Base-by-base conservation (phyloP, 1,140 invertebrate species). In the Tetramorium alpestre region DNA sequence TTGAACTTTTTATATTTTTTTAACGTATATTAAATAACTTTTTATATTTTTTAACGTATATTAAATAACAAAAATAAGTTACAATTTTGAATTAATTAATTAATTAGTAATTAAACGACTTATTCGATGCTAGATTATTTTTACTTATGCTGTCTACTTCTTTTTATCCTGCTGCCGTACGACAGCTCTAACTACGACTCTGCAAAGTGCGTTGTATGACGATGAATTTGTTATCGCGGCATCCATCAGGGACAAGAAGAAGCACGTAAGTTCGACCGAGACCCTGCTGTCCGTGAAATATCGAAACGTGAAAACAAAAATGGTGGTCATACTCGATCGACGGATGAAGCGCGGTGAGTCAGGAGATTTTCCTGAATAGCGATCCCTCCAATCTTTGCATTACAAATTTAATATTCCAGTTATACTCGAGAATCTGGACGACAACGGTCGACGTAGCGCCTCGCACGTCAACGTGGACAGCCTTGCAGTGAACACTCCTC, bases 221-320 rank as follows among this genome's bases (percentile, higher is more conserved):
- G 95, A 97, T 88, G 95, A 96, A 87, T 96, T 97, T 41, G 95
- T 97, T 1, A 95, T 97, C 51, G 96, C 95, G 6, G 93, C 97
- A n/a, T 96, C 95, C 86, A 95, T 97, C 62, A 96, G 96, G 90
- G 95, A 95, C 0, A 96, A 95, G 49, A 96, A 96, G 85, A 96
- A 96, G 78, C 91, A 94, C 33, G 94, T 95, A 60, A 94, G 94
- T 16, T 75, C 86, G n/a, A 86, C 96, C 47, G 97, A 97, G 87
- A 97, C 96, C 0, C 93, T 98, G 0, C 95, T 97, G 44, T 96
- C 96, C 28, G 95, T 97, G 2, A 97, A 97, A 86, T 97, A 97
- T 91, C 96, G 96, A 5, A 95, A 96, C 72, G 92, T 96, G 6
- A 96, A 96, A 88, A 96, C 97, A 38, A 97, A 97, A 92, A 96